Percentiles rank a stretch among this genome's conserved stretches.
Evolutionary conservation across 2,888 invertebrate genomes (phyloP).

Genomic region (Teleiodes luculella): DNA sequence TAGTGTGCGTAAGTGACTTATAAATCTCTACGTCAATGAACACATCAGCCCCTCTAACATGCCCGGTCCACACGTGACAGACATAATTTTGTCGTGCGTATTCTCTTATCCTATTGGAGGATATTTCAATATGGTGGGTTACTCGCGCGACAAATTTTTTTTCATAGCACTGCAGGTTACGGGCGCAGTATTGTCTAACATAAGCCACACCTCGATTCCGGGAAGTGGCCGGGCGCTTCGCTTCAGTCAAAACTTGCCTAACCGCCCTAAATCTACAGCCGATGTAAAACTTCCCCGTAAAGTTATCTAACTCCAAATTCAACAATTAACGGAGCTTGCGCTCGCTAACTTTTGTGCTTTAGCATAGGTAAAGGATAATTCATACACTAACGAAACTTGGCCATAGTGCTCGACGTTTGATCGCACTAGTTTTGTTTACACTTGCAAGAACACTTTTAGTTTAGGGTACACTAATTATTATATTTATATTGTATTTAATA

Average conservation of each 20-base stretch:
- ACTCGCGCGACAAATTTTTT: too few species aligned
- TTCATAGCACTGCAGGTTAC: too few species aligned
- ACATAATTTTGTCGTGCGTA: too few species aligned
- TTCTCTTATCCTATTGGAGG: too few species aligned
- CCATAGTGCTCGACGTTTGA: background rate
- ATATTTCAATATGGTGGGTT: too few species aligned
- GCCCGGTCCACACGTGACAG: too few species aligned
- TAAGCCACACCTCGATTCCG: background rate
- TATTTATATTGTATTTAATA: too few species aligned
- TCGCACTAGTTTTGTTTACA: background rate
- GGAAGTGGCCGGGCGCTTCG: slow-evolving; percentile 43
- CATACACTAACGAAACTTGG: background rate
- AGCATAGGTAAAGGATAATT: slow-evolving; percentile 44
- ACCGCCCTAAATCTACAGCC: slow-evolving; percentile 32
- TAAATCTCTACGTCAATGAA: too few species aligned
- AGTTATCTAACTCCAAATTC: slow-evolving; percentile 63
- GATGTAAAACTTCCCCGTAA: slow-evolving; percentile 33
- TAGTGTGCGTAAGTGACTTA: too few species aligned
- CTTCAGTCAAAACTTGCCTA: slow-evolving; percentile 45
- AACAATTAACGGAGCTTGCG: slow-evolving; percentile 58
- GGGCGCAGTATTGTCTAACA: too few species aligned
- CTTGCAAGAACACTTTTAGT: background rate
- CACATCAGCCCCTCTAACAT: too few species aligned
- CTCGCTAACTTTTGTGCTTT: slow-evolving; percentile 53
- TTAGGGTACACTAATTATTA: too few species aligned